Percentiles rank a stretch among this genome's conserved stretches.
Conservation (phyloP, 2,888 invertebrate species). For the Poecilus cupreus region DNA sequence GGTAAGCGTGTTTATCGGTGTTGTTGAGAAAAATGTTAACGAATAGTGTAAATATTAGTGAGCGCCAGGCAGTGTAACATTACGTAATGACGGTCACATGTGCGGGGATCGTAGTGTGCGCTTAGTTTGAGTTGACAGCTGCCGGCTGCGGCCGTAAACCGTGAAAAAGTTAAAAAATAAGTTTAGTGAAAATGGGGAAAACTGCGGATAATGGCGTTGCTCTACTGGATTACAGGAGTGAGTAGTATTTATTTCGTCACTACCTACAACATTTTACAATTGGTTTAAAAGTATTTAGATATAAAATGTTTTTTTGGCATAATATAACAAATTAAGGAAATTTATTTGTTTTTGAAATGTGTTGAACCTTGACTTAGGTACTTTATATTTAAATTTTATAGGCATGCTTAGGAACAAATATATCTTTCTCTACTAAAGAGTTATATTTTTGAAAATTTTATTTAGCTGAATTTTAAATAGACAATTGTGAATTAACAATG, state of each 20-base stretch:
- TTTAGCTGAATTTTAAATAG: too few species aligned
- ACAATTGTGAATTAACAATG: too few species aligned
- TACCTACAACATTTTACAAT: neutral
- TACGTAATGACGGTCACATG: constrained; percentile 37
- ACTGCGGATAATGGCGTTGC: constrained; percentile 29
- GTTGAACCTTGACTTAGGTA: too few species aligned
- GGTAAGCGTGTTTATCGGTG: constrained; percentile 14
- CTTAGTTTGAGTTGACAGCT: constrained; percentile 39
- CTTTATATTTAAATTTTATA: too few species aligned
- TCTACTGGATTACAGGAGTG: constrained; percentile 29
- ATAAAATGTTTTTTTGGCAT: too few species aligned
- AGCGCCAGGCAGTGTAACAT: constrained; percentile 1
- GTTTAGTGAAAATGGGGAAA: constrained; percentile 26
- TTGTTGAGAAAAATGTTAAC: neutral
- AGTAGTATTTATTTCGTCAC: neutral
- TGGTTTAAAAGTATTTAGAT: too few species aligned
- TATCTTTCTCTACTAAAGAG: too few species aligned
- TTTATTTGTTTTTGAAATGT: too few species aligned
- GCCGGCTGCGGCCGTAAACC: constrained; percentile 15
- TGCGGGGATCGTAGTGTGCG: constrained; percentile 11
- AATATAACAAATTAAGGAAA: too few species aligned
- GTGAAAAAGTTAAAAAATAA: constrained; percentile 1
- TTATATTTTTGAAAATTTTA: too few species aligned
- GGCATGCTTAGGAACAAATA: too few species aligned
- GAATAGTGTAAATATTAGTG: constrained; percentile 28